Evolutionary conservation across 2,797 vertebrate species (phyloP).

Genomic region (Triplophysa bombifrons): DNA sequence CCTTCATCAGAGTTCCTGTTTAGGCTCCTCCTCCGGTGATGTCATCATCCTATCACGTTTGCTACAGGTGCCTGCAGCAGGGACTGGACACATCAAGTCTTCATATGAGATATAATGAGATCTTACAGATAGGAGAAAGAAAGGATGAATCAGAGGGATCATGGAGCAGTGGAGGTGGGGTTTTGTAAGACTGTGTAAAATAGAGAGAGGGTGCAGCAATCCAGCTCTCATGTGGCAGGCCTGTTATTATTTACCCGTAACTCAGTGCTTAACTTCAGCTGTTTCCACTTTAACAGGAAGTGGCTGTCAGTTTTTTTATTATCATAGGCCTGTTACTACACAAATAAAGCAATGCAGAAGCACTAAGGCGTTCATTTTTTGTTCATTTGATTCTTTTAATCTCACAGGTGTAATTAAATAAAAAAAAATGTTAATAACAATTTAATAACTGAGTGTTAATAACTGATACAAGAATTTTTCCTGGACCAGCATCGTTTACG

Average conservation of each 20-base stretch:
- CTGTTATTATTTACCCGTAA: constrained; percentile 47
- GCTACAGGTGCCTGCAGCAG: constrained; percentile 40
- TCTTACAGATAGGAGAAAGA: constrained; percentile 19
- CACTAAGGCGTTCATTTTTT: too few relatives aligned
- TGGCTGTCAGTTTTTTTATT: constrained; percentile 57
- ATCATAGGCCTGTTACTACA: not conserved
- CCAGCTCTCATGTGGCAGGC: constrained; percentile 38
- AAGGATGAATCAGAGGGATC: not conserved
- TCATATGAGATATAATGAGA: constrained; percentile 36
- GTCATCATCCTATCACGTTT: constrained; percentile 56
- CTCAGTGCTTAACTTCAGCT: constrained; percentile 67
- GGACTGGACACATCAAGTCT: constrained; percentile 35
- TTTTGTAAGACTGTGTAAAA: not conserved
- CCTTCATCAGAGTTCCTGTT: not conserved
- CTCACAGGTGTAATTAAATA: too few relatives aligned
- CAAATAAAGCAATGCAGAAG: not conserved
- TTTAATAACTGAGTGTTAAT: too few relatives aligned
- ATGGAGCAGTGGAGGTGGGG: not conserved
- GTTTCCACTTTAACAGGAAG: constrained; percentile 65
- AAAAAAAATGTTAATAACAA: too few relatives aligned
- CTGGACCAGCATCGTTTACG: too few relatives aligned
- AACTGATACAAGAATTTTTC: not conserved
- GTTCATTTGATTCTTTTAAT: too few relatives aligned
- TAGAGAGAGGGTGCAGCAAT: not conserved
- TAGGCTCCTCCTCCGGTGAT: constrained; percentile 45